phyloP scores from a whole-genome alignment of 2,888 invertebrate genomes.

The Hartigia nigra region DNA sequence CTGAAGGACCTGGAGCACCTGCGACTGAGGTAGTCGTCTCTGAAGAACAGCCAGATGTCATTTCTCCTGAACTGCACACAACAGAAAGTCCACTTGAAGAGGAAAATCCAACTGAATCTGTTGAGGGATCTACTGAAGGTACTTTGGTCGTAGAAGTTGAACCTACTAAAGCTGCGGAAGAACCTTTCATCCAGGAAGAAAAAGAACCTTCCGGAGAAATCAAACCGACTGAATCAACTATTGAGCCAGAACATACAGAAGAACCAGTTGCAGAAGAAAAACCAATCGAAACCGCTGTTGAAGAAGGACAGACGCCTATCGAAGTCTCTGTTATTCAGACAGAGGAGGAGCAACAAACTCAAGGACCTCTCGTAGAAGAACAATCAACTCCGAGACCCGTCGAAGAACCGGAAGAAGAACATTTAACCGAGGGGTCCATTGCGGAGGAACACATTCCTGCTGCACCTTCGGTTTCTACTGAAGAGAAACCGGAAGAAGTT shows the following conservation, averaged over 20 bases:
- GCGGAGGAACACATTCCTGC: slow-evolving; percentile 29
- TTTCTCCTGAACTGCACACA: background rate
- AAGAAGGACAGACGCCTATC: slow-evolving; percentile 26
- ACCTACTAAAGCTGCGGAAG: slow-evolving; percentile 8
- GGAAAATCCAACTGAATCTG: background rate
- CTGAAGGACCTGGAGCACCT: background rate
- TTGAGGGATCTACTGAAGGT: background rate
- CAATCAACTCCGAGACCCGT: slow-evolving; percentile 30
- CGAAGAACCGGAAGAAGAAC: slow-evolving; percentile 26
- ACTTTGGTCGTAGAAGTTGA: background rate
- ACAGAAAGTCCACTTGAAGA: background rate
- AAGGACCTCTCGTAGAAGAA: slow-evolving; percentile 31
- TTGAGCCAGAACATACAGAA: slow-evolving; percentile 23
- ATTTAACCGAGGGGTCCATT: slow-evolving; percentile 16
- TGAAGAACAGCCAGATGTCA: slow-evolving; percentile 13
- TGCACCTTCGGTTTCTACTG: slow-evolving; percentile 16
- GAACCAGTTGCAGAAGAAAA: slow-evolving; percentile 26
- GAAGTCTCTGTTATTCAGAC: slow-evolving; percentile 22
- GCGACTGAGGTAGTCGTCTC: slow-evolving; percentile 13
- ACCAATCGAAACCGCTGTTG: slow-evolving; percentile 36
- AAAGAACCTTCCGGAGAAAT: slow-evolving; percentile 11
- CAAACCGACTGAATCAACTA: slow-evolving; percentile 25
- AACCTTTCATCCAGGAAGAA: slow-evolving; percentile 16
- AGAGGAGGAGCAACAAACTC: slow-evolving; percentile 33
- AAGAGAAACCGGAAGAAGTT: slow-evolving; percentile 18